These are phyloP conservation scores for Scelioninae gen. 1 DNA, from an alignment of 2,888 invertebrate genomes.

Conservation along the genomic window DNA sequence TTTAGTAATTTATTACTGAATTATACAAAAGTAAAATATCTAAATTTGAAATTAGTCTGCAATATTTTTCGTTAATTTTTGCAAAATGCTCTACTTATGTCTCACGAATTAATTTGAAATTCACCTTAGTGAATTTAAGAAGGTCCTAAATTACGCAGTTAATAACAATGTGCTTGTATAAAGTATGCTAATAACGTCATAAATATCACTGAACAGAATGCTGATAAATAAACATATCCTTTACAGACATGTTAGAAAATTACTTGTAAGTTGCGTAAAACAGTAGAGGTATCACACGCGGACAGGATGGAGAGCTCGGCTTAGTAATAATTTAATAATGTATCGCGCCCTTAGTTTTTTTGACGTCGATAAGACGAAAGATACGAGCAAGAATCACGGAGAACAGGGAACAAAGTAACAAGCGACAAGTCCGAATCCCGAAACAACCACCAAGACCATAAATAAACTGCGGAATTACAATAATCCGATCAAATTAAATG, in stretches of 20 bases:
- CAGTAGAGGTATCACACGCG: slow-evolving; percentile 75
- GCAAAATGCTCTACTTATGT: slow-evolving; percentile 34
- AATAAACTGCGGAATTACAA: slow-evolving; percentile 82
- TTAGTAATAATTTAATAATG: slow-evolving; percentile 80
- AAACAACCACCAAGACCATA: slow-evolving; percentile 76
- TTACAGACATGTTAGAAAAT: slow-evolving; percentile 55
- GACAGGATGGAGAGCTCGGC: slow-evolving; percentile 72
- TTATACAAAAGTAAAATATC: too few species aligned
- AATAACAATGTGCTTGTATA: slow-evolving; percentile 26
- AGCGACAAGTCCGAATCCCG: slow-evolving; percentile 48
- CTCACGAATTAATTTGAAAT: slow-evolving; percentile 52
- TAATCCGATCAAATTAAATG: slow-evolving; percentile 83
- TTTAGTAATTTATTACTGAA: too few species aligned
- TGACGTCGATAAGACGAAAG: slow-evolving; percentile 60
- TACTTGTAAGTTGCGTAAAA: slow-evolving; percentile 72
- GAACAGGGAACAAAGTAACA: slow-evolving; percentile 32
- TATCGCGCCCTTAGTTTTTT: slow-evolving; percentile 75
- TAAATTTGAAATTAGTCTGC: background rate
- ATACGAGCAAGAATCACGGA: slow-evolving; percentile 41
- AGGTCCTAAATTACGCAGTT: slow-evolving; percentile 28
- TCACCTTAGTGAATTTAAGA: slow-evolving; percentile 19
- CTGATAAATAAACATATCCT: slow-evolving; percentile 36
- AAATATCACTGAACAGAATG: slow-evolving; percentile 28
- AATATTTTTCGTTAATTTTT: slow-evolving; percentile 13
- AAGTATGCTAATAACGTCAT: slow-evolving; percentile 51